phyloP scores from a whole-genome alignment of 2,888 invertebrate genomes.

The Leucoptera coffeella region DNA sequence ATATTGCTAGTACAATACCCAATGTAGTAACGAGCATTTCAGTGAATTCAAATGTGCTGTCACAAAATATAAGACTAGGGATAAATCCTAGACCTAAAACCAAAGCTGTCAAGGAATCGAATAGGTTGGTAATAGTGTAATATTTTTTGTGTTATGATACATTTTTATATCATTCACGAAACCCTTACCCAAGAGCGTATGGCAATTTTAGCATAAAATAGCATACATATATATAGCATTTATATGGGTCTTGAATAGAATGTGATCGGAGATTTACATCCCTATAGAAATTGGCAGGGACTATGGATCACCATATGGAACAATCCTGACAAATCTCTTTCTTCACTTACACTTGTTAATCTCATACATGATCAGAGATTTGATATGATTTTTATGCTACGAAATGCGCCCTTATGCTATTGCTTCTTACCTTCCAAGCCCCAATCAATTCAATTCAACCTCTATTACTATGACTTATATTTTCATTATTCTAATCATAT shows the following conservation, averaged over 20 bases:
- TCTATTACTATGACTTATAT: slow-evolving; percentile 6
- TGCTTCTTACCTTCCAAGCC: not conserved
- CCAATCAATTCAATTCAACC: not conserved
- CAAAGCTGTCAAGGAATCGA: slow-evolving; percentile 34
- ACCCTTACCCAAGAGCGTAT: too few relatives aligned
- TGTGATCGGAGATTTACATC: too few relatives aligned
- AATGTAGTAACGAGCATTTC: slow-evolving; percentile 18
- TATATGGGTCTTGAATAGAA: too few relatives aligned
- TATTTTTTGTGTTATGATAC: too few relatives aligned
- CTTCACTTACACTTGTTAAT: too few relatives aligned
- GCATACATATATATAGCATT: too few relatives aligned
- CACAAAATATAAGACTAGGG: slow-evolving; percentile 19
- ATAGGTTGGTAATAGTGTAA: slow-evolving; percentile 22
- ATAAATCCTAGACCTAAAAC: slow-evolving; percentile 19
- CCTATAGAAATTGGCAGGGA: too few relatives aligned
- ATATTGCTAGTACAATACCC: slow-evolving; percentile 21
- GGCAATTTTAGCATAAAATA: too few relatives aligned
- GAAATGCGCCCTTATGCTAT: not conserved
- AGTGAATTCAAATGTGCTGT: slow-evolving; percentile 21
- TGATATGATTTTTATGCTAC: not conserved
- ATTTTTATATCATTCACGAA: too few relatives aligned
- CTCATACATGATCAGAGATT: too few relatives aligned
- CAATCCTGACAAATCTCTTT: too few relatives aligned
- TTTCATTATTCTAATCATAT: not conserved
- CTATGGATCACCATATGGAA: too few relatives aligned